These are phyloP conservation scores for Orthonyx spaldingii DNA, from an alignment of 2,113 vertebrate species.

Conservation along the genomic window DNA sequence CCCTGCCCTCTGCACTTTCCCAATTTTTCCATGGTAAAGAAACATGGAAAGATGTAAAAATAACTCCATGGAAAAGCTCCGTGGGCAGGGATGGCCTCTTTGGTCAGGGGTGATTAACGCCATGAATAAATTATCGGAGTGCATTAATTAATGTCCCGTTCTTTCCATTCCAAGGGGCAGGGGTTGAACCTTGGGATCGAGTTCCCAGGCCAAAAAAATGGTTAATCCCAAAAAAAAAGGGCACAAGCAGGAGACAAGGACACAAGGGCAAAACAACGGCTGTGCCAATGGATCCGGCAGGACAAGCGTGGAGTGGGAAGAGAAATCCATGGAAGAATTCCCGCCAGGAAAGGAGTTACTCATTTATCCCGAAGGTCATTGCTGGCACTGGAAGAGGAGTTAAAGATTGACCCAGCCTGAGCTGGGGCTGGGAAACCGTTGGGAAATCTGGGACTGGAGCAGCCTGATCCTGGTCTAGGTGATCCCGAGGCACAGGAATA, in stretches of 20 bases:
- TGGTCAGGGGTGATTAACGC: not conserved
- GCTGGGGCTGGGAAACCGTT: not conserved
- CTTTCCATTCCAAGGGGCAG: slow-evolving; percentile 11
- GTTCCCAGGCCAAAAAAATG: not conserved
- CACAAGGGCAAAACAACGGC: not conserved
- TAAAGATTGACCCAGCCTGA: slow-evolving; percentile 29
- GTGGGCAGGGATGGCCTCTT: not conserved
- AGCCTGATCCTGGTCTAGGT: not conserved
- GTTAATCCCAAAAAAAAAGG: not conserved
- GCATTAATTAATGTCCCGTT: not conserved
- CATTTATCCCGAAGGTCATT: not conserved
- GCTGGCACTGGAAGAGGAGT: not conserved
- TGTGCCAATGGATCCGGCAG: not conserved
- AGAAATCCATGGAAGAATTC: not conserved
- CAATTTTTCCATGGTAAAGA: not conserved
- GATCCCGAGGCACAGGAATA: not conserved
- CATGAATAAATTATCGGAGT: not conserved
- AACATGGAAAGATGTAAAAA: not conserved
- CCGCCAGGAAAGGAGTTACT: slow-evolving; percentile 11
- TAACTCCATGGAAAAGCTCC: not conserved
- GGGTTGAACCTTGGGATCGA: not conserved
- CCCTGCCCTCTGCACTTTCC: not conserved
- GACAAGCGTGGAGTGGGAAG: not conserved
- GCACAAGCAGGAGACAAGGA: not conserved
- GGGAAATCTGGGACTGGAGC: not conserved